These are phyloP conservation scores for Lithophane leautieri DNA, from an alignment of 2,888 invertebrate species.

Conservation along the genomic window DNA sequence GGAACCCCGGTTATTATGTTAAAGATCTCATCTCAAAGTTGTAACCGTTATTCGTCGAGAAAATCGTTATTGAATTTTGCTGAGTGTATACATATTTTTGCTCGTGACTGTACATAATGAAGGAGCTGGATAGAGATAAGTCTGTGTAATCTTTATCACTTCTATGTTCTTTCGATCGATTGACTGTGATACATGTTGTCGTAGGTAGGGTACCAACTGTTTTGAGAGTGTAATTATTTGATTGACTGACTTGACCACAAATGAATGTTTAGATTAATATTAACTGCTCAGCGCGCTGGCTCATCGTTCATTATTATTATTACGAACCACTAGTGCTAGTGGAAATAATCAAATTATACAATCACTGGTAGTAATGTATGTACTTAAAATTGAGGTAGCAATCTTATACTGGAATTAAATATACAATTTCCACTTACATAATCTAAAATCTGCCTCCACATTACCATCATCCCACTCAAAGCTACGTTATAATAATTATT, in stretches of 20 bases:
- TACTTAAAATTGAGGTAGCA: too few species aligned
- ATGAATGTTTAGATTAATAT: background rate
- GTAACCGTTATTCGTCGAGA: too few species aligned
- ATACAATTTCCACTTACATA: background rate
- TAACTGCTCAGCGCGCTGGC: background rate
- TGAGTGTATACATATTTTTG: too few species aligned
- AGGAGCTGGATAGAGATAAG: constrained; percentile 59
- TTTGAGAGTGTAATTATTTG: background rate
- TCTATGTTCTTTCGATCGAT: background rate
- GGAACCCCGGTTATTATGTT: too few species aligned
- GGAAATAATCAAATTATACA: background rate
- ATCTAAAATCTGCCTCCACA: background rate
- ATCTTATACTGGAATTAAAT: too few species aligned
- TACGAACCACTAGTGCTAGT: background rate
- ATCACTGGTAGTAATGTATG: background rate
- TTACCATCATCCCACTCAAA: background rate
- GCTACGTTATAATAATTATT: background rate
- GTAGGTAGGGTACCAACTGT: background rate
- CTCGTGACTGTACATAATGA: too few species aligned
- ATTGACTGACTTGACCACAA: background rate
- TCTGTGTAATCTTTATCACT: constrained; percentile 62
- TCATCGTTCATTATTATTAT: background rate
- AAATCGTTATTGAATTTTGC: too few species aligned
- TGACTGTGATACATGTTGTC: background rate
- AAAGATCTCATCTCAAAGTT: too few species aligned